Evolutionary conservation across 35 echinoderm and acorn worm species (phyloP).

Genomic region (Lytechinus pictus): DNA sequence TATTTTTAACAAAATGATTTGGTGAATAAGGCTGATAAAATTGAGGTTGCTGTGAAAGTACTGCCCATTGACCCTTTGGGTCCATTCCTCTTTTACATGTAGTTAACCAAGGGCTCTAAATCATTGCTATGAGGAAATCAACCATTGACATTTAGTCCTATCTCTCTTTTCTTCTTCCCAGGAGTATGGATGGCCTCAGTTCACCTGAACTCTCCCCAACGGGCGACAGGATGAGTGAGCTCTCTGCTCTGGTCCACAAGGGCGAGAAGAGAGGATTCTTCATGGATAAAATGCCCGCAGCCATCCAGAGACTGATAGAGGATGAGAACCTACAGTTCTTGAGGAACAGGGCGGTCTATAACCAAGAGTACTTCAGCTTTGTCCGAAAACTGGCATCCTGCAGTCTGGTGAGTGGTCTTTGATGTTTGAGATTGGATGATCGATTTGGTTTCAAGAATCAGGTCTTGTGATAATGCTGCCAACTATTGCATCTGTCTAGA

Average conservation of each 20-base stretch:
- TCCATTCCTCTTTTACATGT: no score
- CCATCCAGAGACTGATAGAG: conserved; percentile 78
- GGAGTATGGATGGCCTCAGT: conserved; percentile 75
- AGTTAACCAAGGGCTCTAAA: no score
- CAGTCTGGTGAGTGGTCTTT: conserved; percentile 78
- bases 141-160: background rate
- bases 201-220: conserved; percentile 92
- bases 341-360: conserved; percentile 77
- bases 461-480: no score
- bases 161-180: background rate
- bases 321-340: conserved; percentile 93
- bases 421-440: background rate
- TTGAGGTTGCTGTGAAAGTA: no score
- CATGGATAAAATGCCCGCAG: conserved; percentile 86
- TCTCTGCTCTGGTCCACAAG: conserved; percentile 87
- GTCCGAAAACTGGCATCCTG: conserved; percentile 77
- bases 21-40: no score
- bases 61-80: no score
- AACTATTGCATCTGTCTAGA: no score
- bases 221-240: conserved; percentile 81
- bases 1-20: no score
- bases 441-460: background rate
- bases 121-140: no score
- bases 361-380: conserved; percentile 95
- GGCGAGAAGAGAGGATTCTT: conserved; percentile 93